Evolutionary conservation across 2,888 invertebrate genomes (phyloP), one percentile per base, ranked within the genome.

Genomic region (Thymelicus sylvestris): DNA sequence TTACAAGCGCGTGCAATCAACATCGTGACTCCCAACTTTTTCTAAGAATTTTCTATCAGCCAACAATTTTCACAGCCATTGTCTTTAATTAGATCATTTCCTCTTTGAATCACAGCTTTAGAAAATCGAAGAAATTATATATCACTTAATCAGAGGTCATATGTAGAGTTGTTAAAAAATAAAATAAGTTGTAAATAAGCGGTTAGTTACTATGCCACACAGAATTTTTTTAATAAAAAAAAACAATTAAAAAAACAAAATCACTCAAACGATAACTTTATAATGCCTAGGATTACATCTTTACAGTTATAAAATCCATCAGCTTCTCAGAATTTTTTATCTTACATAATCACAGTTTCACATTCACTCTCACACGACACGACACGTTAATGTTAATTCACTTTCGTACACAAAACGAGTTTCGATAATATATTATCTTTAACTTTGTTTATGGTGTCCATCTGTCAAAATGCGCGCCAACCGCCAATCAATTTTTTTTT

Each of bases 331-430:
- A 81, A 70, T 77, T 74, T 85, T 82, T 78, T 78, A 76, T 76
- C 76, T 93, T 92, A 89, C 86, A 89, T 85, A 93, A 92, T n/a
- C 83, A 77, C 73, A 81, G 81, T 90, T 90, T 89, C 90, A 92
- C 91, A 87, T 90, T 89, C 91, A 92, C 93, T 91, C 88, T 87
- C 89, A 84, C 89, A 86, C 87, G 83, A 79, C 81, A 86, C 83
- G 81, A 72, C 77, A 86, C 31, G 31, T 31, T 85, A 84, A 87
- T 86, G 82, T 86, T 84, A 88, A 90, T 91, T 92, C 92, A 92
- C 93, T 91, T 92, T 92, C 90, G 77, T 88, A 80, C 85, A 87
- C 85, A 76, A 88, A 89, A 90, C 91, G 76, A 76, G 88, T 88
- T 89, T 76, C 76, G 77, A 80, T 81, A 80, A 81, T 79, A 77